phyloP scores from a whole-genome alignment of 1,140 invertebrate genomes.

The Penaeus vannamei region DNA sequence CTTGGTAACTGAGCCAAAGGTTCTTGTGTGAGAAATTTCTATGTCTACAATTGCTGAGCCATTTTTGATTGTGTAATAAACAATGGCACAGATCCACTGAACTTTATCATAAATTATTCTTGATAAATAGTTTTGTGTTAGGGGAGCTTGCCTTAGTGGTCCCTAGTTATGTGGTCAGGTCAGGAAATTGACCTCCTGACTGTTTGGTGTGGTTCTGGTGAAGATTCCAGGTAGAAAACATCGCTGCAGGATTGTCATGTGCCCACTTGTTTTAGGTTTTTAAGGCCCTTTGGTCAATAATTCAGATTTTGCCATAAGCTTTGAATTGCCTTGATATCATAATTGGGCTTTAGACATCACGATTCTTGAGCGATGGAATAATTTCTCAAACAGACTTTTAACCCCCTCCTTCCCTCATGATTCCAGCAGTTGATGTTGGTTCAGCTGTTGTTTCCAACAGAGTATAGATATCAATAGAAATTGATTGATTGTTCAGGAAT shows the following conservation, averaged over 20 bases:
- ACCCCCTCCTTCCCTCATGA: constrained; percentile 31
- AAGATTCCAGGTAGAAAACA: constrained; percentile 31
- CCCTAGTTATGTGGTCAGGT: constrained; percentile 42
- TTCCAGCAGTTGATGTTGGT: constrained; percentile 53
- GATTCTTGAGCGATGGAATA: constrained; percentile 44
- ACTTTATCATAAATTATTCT: constrained; percentile 44
- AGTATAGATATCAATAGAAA: constrained; percentile 53
- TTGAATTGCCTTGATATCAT: constrained; percentile 44
- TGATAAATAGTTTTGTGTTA: constrained; percentile 48
- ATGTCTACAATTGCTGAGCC: constrained; percentile 47
- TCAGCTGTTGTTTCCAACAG: constrained; percentile 28
- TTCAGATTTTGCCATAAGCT: constrained; percentile 41
- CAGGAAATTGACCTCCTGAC: constrained; percentile 42
- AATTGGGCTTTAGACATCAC: constrained; percentile 39
- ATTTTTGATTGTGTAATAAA: constrained; percentile 35
- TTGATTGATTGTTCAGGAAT: constrained; percentile 57
- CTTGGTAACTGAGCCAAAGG: constrained; percentile 32
- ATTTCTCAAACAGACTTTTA: constrained; percentile 50
- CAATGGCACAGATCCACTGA: constrained; percentile 54
- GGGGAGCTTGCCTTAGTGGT: constrained; percentile 46
- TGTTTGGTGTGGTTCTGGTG: constrained; percentile 61
- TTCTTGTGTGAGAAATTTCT: constrained; percentile 30
- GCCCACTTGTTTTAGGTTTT: constrained; percentile 24
- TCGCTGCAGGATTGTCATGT: constrained; percentile 44
- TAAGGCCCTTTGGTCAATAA: constrained; percentile 28